Conservation (phyloP, 2,113 vertebrate genomes). For the Genyomyrus donnyi region DNA sequence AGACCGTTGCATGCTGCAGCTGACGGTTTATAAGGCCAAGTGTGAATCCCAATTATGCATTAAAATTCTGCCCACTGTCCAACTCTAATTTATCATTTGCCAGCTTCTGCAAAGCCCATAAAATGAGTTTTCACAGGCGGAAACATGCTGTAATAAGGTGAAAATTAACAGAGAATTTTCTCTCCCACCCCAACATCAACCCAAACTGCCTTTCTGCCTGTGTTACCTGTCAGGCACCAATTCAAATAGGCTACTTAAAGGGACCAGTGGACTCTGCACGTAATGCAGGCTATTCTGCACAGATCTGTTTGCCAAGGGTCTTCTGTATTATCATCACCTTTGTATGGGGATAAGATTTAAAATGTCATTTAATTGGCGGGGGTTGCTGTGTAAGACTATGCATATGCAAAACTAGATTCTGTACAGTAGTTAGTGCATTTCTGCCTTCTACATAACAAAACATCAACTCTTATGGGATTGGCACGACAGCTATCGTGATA, state of each 20-base stretch:
- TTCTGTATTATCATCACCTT: background rate
- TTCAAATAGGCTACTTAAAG: background rate
- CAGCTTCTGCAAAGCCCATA: background rate
- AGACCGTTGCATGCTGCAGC: background rate
- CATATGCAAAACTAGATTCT: background rate
- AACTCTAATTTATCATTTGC: constrained; percentile 1
- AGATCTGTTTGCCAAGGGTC: background rate
- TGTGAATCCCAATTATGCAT: background rate
- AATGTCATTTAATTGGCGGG: background rate
- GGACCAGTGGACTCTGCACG: background rate
- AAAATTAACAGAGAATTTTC: background rate
- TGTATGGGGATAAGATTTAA: background rate
- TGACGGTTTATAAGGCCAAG: background rate
- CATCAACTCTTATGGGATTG: background rate
- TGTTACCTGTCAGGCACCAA: background rate
- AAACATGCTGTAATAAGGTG: background rate
- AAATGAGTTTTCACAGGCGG: constrained; percentile 1
- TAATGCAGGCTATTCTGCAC: background rate
- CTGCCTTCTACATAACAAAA: background rate
- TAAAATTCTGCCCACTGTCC: background rate
- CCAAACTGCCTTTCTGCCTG: background rate
- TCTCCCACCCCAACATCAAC: background rate
- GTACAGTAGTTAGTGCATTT: background rate
- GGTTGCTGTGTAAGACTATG: background rate
- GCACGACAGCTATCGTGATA: background rate